A percentile compares a stretch with the other conserved stretches of the same genome.
Conservation (phyloP, 35 echinoderm and acorn worm genomes). For the Anneissia japonica region DNA sequence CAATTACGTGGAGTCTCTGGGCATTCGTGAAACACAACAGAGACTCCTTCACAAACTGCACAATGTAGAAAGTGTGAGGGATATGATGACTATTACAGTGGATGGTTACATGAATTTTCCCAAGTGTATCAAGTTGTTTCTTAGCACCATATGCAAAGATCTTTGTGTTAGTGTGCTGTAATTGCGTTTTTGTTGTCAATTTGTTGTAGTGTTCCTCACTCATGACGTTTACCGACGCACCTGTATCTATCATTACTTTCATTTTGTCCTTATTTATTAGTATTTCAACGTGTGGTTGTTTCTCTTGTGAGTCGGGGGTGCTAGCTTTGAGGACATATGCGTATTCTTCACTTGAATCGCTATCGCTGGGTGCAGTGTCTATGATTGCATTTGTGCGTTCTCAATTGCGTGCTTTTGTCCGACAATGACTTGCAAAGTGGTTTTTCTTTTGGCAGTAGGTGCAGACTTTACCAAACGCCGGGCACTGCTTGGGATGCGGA, state of each 20-base stretch:
- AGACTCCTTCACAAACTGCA: background rate
- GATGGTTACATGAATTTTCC: background rate
- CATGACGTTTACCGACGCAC: conserved; percentile 4
- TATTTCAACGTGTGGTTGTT: background rate
- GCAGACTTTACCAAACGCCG: conserved; percentile 25
- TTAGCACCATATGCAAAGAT: conserved; percentile 11
- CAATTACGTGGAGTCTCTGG: background rate
- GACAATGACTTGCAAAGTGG: conserved; percentile 15
- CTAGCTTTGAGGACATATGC: too few relatives aligned
- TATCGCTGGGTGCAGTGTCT: too few relatives aligned
- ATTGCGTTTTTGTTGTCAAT: background rate
- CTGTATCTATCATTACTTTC: background rate
- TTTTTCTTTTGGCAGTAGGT: conserved; percentile 4
- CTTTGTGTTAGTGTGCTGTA: background rate
- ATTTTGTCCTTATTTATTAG: background rate
- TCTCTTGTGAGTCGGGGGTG: too few relatives aligned
- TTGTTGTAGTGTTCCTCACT: background rate
- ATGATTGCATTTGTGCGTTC: too few relatives aligned
- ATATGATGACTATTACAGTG: background rate
- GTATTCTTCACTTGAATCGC: too few relatives aligned
- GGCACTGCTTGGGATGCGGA: conserved; percentile 15
- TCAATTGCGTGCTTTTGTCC: background rate
- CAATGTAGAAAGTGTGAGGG: background rate
- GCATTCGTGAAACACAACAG: background rate
- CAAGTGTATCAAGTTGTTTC: background rate